These are phyloP conservation scores for Aptenodytes patagonicus DNA, from an alignment of 2,113 vertebrate genomes.

Conservation along the genomic window DNA sequence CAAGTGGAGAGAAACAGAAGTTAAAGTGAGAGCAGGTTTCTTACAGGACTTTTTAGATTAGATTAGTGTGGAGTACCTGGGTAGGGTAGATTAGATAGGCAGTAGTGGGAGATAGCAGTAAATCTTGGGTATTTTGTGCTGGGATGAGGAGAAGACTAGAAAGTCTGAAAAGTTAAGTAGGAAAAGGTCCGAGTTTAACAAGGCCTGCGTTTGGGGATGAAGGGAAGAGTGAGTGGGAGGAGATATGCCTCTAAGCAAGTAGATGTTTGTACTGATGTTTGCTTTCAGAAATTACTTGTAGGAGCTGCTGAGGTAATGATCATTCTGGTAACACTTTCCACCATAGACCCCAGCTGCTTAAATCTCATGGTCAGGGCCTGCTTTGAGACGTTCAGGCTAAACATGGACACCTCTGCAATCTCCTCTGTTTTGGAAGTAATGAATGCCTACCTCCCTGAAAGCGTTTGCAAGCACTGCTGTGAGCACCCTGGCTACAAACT, in stretches of 20 bases:
- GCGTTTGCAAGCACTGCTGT: background rate
- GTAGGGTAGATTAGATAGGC: conserved; percentile 1
- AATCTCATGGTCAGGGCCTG: background rate
- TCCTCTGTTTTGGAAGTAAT: background rate
- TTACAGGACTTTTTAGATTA: background rate
- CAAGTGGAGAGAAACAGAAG: background rate
- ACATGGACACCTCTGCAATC: background rate
- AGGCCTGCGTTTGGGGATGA: background rate
- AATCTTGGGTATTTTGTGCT: background rate
- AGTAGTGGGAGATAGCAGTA: background rate
- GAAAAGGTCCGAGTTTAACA: background rate
- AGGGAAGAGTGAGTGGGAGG: background rate
- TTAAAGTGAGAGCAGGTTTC: background rate
- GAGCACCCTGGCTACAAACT: background rate
- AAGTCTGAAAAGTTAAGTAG: background rate
- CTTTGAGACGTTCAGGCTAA: background rate
- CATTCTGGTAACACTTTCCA: background rate
- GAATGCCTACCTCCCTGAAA: background rate
- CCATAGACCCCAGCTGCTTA: background rate
- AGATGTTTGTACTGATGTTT: background rate
- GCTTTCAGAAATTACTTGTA: background rate
- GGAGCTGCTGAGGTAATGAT: background rate
- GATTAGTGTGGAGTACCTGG: background rate
- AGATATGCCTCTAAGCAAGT: background rate
- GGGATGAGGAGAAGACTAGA: background rate